Percentiles rank a stretch among this genome's conserved stretches.
phyloP scores from a whole-genome alignment of 2,888 invertebrate species.

The Anodontia alba region DNA sequence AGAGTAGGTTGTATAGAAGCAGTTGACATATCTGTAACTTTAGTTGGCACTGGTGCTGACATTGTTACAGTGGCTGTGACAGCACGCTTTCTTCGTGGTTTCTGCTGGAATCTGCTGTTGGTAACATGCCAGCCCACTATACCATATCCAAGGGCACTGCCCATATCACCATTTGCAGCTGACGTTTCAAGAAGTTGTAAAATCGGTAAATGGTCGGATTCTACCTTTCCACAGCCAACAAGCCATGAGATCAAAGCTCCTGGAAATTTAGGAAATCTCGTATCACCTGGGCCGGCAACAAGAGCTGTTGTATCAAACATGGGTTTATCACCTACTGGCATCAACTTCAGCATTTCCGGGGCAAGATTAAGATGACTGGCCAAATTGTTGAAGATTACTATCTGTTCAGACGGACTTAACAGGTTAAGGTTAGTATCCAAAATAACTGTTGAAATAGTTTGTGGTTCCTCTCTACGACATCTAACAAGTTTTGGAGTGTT shows the following conservation, averaged over 20 bases:
- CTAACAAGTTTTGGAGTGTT: slow-evolving; percentile 73
- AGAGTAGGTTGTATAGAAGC: slow-evolving; percentile 83
- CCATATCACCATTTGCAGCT: slow-evolving; percentile 90
- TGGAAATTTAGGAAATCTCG: slow-evolving; percentile 66
- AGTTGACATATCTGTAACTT: slow-evolving; percentile 68
- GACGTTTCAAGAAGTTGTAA: slow-evolving; percentile 90
- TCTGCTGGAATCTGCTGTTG: slow-evolving; percentile 84
- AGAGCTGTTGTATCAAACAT: slow-evolving; percentile 81
- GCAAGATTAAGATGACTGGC: slow-evolving; percentile 76
- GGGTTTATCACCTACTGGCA: slow-evolving; percentile 76
- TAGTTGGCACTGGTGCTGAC: slow-evolving; percentile 77
- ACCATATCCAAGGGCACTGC: slow-evolving; percentile 89
- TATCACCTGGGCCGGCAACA: slow-evolving; percentile 82
- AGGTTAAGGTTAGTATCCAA: slow-evolving; percentile 89
- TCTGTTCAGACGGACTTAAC: slow-evolving; percentile 88
- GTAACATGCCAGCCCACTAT: slow-evolving; percentile 91
- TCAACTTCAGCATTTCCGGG: slow-evolving; percentile 76
- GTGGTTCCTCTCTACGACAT: slow-evolving; percentile 86
- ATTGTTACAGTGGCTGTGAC: slow-evolving; percentile 77
- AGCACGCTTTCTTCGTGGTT: slow-evolving; percentile 82
- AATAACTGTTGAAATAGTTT: slow-evolving; percentile 89
- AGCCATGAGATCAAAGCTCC: slow-evolving; percentile 84
- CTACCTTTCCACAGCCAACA: slow-evolving; percentile 91
- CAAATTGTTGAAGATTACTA: slow-evolving; percentile 83
- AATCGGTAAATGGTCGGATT: slow-evolving; percentile 88